Percentiles rank a stretch among this genome's conserved stretches.
Conservation (phyloP, 1,140 invertebrate species). For the Drosophila arizonae region DNA sequence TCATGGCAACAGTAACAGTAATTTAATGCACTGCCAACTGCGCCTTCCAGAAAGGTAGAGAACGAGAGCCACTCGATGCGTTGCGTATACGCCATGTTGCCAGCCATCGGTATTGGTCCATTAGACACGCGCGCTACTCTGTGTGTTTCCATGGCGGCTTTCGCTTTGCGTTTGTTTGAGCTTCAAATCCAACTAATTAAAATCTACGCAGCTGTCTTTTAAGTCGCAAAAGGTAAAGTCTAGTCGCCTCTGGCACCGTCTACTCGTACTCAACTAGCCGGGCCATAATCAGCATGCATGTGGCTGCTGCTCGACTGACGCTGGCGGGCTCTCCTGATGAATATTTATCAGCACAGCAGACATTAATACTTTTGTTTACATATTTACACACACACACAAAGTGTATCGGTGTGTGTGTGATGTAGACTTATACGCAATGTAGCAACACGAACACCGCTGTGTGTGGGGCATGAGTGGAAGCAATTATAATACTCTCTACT, state of each 20-base stretch:
- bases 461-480: conserved; percentile 3
- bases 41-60: background rate
- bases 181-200: conserved; percentile 78
- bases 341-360: conserved; percentile 50
- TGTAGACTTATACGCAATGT: too few species aligned
- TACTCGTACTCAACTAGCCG: background rate
- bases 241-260: conserved; percentile 4
- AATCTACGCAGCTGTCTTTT: conserved; percentile 72
- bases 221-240: conserved; percentile 37
- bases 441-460: background rate
- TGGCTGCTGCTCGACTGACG: conserved; percentile 11
- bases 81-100: conserved; percentile 52
- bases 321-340: conserved; percentile 32
- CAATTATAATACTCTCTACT: conserved; percentile 29
- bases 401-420: too few species aligned
- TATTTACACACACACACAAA: background rate
- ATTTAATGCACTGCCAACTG: conserved; percentile 48
- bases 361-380: conserved; percentile 32
- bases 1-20: conserved; percentile 38
- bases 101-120: conserved; percentile 49
- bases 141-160: conserved; percentile 37
- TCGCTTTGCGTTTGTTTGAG: conserved; percentile 52
- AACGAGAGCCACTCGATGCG: background rate
- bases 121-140: conserved; percentile 59
- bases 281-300: conserved; percentile 53